These are phyloP conservation scores for Alviniconcha strummeri DNA, from an alignment of 2,888 invertebrate species.

Conservation along the genomic window DNA sequence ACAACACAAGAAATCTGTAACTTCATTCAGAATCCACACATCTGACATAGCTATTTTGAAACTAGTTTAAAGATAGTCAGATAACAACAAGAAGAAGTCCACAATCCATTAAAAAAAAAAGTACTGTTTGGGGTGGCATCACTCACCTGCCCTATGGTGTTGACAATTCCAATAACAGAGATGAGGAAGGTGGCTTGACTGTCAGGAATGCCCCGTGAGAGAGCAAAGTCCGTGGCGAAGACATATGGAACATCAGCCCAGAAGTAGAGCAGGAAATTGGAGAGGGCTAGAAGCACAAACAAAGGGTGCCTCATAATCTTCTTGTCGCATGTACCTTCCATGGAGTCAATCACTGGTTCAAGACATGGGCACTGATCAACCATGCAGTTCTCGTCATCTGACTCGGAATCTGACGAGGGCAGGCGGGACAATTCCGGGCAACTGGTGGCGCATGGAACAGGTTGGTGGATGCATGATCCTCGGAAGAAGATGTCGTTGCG, in stretches of 20 bases:
- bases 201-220: constrained; percentile 77
- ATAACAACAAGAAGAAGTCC: too few species aligned
- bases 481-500: constrained; percentile 71
- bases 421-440: constrained; percentile 85
- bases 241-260: constrained; percentile 96
- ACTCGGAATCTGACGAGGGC: constrained; percentile 27
- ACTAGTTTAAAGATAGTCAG: too few species aligned
- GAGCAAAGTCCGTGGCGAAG: constrained; percentile 88
- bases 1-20: too few species aligned
- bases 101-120: too few species aligned
- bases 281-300: constrained; percentile 80
- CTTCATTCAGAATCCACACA: too few species aligned
- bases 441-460: constrained; percentile 79
- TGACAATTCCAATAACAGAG: constrained; percentile 85
- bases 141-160: constrained; percentile 83
- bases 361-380: constrained; percentile 11
- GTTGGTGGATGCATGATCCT: constrained; percentile 16
- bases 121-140: too few species aligned
- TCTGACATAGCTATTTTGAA: too few species aligned
- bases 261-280: constrained; percentile 91
- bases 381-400: constrained; percentile 24
- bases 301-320: constrained; percentile 61
- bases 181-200: constrained; percentile 81
- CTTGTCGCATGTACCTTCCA: constrained; percentile 65
- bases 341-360: constrained; percentile 38